phyloP scores from a whole-genome alignment of 2,888 invertebrate genomes.

The Thalpophila matura region DNA sequence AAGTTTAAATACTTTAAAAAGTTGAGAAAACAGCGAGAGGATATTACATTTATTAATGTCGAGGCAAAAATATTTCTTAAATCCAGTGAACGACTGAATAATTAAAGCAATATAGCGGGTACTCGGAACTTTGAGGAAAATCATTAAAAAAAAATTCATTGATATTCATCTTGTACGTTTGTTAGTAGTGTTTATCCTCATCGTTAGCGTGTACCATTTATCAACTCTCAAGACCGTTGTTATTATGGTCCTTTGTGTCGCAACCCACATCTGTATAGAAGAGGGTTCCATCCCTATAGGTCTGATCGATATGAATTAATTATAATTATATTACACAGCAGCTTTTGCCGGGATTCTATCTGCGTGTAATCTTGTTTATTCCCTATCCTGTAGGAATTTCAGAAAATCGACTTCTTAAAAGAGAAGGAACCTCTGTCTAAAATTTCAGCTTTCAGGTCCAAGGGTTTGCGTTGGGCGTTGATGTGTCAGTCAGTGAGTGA shows the following conservation, averaged over 20 bases:
- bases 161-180: neutral
- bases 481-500: too few relatives aligned
- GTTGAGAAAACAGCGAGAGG: too few relatives aligned
- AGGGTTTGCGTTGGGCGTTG: too few relatives aligned
- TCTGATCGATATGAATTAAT: neutral
- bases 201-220: neutral
- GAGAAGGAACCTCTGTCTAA: too few relatives aligned
- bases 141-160: neutral
- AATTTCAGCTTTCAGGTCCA: too few relatives aligned
- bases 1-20: neutral
- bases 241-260: neutral
- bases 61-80: neutral
- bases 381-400: too few relatives aligned
- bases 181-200: neutral
- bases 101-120: conserved; percentile 1
- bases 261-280: neutral
- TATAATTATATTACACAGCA: too few relatives aligned
- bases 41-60: neutral
- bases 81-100: neutral
- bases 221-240: neutral
- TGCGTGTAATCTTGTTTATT: too few relatives aligned
- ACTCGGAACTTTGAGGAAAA: conserved; percentile 11
- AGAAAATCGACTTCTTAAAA: too few relatives aligned
- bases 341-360: too few relatives aligned
- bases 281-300: too few relatives aligned